Evolutionary conservation across 2,797 vertebrate species (phyloP), one percentile per base, ranked within the genome.

Genomic region (Centropyge bicolor): DNA sequence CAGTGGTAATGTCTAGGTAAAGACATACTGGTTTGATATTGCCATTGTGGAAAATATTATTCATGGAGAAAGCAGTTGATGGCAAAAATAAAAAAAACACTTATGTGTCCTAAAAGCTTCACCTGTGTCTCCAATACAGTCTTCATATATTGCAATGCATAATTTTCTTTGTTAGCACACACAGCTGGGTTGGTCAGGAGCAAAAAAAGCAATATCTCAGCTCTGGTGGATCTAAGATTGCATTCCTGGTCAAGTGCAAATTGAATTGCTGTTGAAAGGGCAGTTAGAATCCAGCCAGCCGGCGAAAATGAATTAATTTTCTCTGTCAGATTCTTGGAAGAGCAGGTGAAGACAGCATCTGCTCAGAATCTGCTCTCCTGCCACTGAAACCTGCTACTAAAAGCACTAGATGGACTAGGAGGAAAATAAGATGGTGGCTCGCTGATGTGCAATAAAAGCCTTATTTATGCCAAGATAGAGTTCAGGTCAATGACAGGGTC

Each of bases 191-290:
- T 70, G 19, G 45, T 70, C 63, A 55, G 22, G 14, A 9, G 63
- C 43, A 59, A 62, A 71, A 48, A 69, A 56, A 56, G 35, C 2
- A 51, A 24, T 66, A 66, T 70, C 51, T 76, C 49, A 40, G 46
- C 54, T 55, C 49, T 13, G 16, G 46, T 63, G 46, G 63, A 81
- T 66, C 36, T 41, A 60, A 56, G 60, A 80, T 61, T 74, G 77
- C 71, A 77, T 81, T 76, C 75, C 31, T 82, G 72, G 77, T 83
- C 62, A 82, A 83, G 68, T 77, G 76, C 76, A 88, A 80, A 88
- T 78, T 87, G 76, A 86, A 86, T 83, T 31, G 63, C 48, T 48
- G 72, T 65, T 87, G 76, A 88, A 86, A 83, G 84, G 65, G 49
- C 76, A 85, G 59, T 69, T 66, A 69, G 68, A 60, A 36, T 78